Percentiles rank a stretch among this genome's conserved stretches.
These are phyloP conservation scores for Coptotermes formosanus DNA, from an alignment of 1,140 invertebrate genomes.

Conservation along the genomic window DNA sequence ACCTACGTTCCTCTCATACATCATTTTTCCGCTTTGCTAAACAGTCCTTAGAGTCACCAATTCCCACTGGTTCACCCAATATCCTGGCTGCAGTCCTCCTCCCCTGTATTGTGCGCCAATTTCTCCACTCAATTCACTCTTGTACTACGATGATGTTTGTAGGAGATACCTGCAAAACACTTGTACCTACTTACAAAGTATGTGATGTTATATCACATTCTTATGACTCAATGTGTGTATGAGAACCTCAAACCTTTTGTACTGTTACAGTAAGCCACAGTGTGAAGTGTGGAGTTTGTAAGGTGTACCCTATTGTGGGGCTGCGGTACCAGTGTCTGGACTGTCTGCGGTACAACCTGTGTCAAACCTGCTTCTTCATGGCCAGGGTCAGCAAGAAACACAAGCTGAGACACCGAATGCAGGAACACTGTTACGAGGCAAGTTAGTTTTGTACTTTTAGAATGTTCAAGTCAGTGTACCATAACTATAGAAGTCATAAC, in stretches of 20 bases:
- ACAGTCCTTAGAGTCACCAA: too few relatives aligned
- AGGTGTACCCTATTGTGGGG: conserved; percentile 54
- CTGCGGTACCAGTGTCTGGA: conserved; percentile 69
- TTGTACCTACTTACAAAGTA: neutral
- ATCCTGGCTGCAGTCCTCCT: too few relatives aligned
- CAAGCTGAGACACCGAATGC: conserved; percentile 73
- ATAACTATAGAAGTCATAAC: too few relatives aligned
- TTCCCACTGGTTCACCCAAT: too few relatives aligned
- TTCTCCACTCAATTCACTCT: too few relatives aligned
- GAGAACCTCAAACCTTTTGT: conserved; percentile 32
- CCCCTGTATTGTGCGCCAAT: too few relatives aligned
- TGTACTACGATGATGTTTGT: neutral
- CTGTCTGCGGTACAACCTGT: conserved; percentile 75
- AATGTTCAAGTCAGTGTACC: too few relatives aligned
- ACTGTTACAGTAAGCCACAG: conserved; percentile 53
- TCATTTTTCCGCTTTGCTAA: too few relatives aligned
- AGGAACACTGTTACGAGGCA: conserved; percentile 72
- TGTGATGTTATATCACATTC: conserved; percentile 12
- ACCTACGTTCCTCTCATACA: too few relatives aligned
- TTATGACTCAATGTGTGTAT: conserved; percentile 21
- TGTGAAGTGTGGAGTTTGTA: conserved; percentile 58
- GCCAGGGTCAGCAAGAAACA: conserved; percentile 69
- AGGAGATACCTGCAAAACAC: neutral
- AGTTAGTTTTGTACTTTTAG: neutral
- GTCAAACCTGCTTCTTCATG: conserved; percentile 77